These are phyloP conservation scores for Ellobium chinense DNA, from an alignment of 2,888 invertebrate species.

Conservation along the genomic window DNA sequence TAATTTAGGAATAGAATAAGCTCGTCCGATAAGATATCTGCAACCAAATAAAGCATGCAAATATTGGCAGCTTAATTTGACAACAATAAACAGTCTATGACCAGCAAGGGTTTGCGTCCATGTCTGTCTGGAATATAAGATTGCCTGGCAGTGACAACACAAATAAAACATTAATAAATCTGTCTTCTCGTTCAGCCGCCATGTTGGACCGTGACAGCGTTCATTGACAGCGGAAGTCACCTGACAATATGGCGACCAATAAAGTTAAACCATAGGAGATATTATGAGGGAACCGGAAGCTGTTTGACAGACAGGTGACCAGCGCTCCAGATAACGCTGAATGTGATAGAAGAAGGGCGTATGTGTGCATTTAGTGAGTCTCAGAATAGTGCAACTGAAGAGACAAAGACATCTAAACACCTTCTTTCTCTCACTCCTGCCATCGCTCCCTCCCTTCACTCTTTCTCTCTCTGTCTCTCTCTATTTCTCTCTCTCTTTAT, in stretches of 20 bases:
- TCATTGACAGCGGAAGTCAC: not conserved
- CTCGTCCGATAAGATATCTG: too few species aligned
- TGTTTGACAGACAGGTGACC: not conserved
- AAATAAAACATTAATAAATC: not conserved
- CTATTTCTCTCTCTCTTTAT: not conserved
- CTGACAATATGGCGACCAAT: not conserved
- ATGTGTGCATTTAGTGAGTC: too few species aligned
- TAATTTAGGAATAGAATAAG: too few species aligned
- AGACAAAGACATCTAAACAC: too few species aligned
- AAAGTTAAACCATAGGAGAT: not conserved
- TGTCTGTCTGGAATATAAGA: not conserved
- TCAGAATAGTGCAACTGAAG: too few species aligned
- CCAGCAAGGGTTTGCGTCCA: not conserved
- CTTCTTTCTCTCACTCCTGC: not conserved
- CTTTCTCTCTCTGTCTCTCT: not conserved
- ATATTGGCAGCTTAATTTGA: too few species aligned
- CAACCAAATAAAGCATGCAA: too few species aligned
- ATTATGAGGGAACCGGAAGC: not conserved
- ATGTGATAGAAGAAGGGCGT: too few species aligned
- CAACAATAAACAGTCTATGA: too few species aligned
- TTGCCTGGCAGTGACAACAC: not conserved
- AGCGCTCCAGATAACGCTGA: not conserved
- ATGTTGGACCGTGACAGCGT: not conserved
- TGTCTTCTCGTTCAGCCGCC: not conserved
- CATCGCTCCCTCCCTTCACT: not conserved